Evolutionary conservation across 2,113 vertebrate species (phyloP), one percentile per base, ranked within the genome.

Genomic region (Chitala chitala): DNA sequence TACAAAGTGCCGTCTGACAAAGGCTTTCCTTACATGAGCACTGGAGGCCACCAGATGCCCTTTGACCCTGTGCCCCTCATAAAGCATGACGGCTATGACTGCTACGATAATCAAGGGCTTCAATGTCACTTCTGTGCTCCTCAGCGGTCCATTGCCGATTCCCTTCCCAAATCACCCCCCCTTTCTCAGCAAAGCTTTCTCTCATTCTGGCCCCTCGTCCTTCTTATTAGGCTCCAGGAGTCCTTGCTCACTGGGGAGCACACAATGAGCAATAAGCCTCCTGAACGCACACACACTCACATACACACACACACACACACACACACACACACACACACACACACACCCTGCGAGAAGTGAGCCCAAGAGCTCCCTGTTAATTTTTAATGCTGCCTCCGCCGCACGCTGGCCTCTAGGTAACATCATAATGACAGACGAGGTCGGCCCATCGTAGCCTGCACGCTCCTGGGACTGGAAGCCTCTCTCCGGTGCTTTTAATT

Each of bases 371-470:
- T 46, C 71, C 48, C 42, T 38, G 58, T 74, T 74, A 51, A 74
- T 74, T 74, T 72, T 74, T 74, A 74, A 74, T 74, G 58, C 10
- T 31, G 29, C 48, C 26, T 38, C 38, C 44, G 36, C 58, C 31
- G 29, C 44, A 20, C 44, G 29, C 17, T 63, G 33, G 58, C 72
- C 46, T 64, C 42, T 24, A 74, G 72, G 72, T 74, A 64, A 59
- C 72, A 61, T 31, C 44, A 59, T 13, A n/a, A 40, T 59, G 46
- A 48, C 72, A 65, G 58, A 17, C 48, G 46, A 74, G 46, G 59
- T 48, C 44, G 46, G 46, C n/a, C 44, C 10, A 24, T 51, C 46
- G 15, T 15, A 40, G 33, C 59, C 36, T 7, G 12, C 4, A 5
- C 33, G 63, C 73, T 36, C 50, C 50, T 55, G 73, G 59, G 59